A percentile compares a stretch with the other conserved stretches of the same genome.
Evolutionary conservation across 2,113 vertebrate genomes (phyloP).

Genomic region (Trinectes maculatus): DNA sequence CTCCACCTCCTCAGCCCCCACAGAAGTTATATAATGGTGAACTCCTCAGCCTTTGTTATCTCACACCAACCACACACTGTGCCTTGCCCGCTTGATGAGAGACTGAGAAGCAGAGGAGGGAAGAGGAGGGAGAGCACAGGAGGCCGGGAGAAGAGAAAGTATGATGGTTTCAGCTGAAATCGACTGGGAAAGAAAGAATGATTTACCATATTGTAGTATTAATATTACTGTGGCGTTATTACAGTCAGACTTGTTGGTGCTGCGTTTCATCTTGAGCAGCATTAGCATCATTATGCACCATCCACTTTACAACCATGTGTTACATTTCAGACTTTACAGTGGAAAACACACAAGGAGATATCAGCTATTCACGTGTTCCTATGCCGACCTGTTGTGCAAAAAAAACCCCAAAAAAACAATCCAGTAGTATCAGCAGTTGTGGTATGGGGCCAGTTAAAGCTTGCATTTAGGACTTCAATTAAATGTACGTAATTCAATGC

Average conservation of each 20-base stretch:
- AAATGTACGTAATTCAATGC: background rate
- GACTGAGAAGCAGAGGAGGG: conserved; percentile 63
- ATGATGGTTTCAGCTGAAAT: conserved; percentile 53
- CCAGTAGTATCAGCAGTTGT: too few relatives aligned
- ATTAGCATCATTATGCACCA: background rate
- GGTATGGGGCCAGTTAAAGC: background rate
- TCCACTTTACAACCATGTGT: background rate
- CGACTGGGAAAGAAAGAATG: conserved; percentile 6
- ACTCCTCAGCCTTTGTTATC: conserved; percentile 79
- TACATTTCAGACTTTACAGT: conserved; percentile 18
- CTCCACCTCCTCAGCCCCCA: conserved; percentile 80
- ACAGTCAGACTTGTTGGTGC: conserved; percentile 18
- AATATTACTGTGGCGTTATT: conserved; percentile 19
- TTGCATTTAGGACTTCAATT: background rate
- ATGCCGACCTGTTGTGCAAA: conserved; percentile 5
- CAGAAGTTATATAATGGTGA: conserved; percentile 78
- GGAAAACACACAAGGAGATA: conserved; percentile 7
- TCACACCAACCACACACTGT: conserved; percentile 74
- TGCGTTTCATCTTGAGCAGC: conserved; percentile 2
- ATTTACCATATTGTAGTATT: conserved; percentile 26
- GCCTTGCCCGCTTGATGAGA: conserved; percentile 64
- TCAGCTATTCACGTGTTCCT: conserved; percentile 18
- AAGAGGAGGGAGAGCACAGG: conserved; percentile 59
- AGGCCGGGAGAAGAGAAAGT: conserved; percentile 50
- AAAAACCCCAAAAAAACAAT: too few relatives aligned